Base-by-base conservation (phyloP, 2,888 invertebrate genomes). In the Tholera decimalis region DNA sequence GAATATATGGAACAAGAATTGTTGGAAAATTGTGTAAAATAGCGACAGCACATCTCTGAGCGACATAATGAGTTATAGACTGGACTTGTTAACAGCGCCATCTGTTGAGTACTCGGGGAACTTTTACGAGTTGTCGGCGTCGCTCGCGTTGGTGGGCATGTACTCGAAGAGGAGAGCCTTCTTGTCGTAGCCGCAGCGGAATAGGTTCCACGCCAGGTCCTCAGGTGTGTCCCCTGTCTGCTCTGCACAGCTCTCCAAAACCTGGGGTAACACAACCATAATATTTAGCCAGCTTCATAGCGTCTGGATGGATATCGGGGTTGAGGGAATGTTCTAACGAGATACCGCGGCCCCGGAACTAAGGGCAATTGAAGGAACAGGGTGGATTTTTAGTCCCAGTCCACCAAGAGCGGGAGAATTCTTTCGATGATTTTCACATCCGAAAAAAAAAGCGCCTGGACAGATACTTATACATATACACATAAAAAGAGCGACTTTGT, bases 191-290 rank as follows among this genome's bases (percentile, higher is more conserved):
- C 93, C 93, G 78, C 95, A 95, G 18, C 91, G 90, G 87, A 95
- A 94, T 39, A 95, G 82, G 76, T 91, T 91, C 95, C 95, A 95
- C 0, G 95, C 94, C 22, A 89, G 80, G 54, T 94, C 93, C 55
- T 93, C 93, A 0, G 95, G 94, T 0, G 87, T 86, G 47, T 91
- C 90, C 0, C 89, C 92, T 0, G 81, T 73, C 66, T 91, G 92
- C 4, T 92, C 89, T 1, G 91, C 86, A 65, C 95, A 95, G 66
- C 85, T 89, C 74, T 95, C 94, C 69, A 93, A 67, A 7, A 91
- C 86, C 94, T 95, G 77, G 6, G 37, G 62, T 28, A 46, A 47
- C 24, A 30, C 18, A 15, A n/a, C n/a, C n/a, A 24, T 0, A 18
- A 18, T 5, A 4, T 37, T 35, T 13, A 7, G 18, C 13, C 3